A percentile compares a stretch with the other conserved stretches of the same genome.
Evolutionary conservation across 2,888 invertebrate species (phyloP).

Genomic region (Andrena hattorfiana): DNA sequence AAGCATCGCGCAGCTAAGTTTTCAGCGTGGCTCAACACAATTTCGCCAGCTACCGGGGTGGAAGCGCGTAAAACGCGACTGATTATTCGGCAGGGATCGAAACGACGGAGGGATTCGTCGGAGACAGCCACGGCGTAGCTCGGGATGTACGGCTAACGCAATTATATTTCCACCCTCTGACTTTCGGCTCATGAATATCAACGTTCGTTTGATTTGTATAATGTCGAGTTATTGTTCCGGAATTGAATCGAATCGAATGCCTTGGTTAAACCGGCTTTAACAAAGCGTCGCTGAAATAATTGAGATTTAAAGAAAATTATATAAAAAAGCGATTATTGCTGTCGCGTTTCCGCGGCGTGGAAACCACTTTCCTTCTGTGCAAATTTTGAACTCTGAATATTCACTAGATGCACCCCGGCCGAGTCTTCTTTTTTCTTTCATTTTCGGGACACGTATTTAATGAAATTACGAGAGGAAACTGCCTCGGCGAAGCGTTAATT

Average conservation of each 20-base stretch:
- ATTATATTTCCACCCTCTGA: slow-evolving; percentile 68
- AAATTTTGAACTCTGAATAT: slow-evolving; percentile 28
- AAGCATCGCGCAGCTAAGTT: neutral
- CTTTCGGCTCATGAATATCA: slow-evolving; percentile 71
- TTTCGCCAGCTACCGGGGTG: slow-evolving; percentile 39
- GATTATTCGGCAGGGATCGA: slow-evolving; percentile 63
- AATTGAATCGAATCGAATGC: slow-evolving; percentile 59
- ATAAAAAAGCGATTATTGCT: slow-evolving; percentile 12
- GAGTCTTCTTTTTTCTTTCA: too few relatives aligned
- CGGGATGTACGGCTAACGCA: slow-evolving; percentile 69
- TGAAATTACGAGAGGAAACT: slow-evolving; percentile 32
- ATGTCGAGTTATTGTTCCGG: slow-evolving; percentile 73
- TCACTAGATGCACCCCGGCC: neutral
- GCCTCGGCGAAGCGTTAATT: slow-evolving; percentile 39
- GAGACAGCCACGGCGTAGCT: slow-evolving; percentile 52
- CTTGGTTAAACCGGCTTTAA: slow-evolving; percentile 23
- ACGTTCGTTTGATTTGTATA: slow-evolving; percentile 74
- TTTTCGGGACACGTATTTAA: slow-evolving; percentile 4
- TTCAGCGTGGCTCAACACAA: slow-evolving; percentile 35
- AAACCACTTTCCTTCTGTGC: neutral
- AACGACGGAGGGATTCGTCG: slow-evolving; percentile 59
- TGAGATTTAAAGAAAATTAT: neutral
- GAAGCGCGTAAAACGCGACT: slow-evolving; percentile 64
- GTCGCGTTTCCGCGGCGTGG: neutral
- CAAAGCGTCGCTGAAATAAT: neutral